Percentiles rank a stretch among this genome's conserved stretches.
Evolutionary conservation across 2,797 vertebrate genomes (phyloP).

Genomic region (Sebastes umbrosus): DNA sequence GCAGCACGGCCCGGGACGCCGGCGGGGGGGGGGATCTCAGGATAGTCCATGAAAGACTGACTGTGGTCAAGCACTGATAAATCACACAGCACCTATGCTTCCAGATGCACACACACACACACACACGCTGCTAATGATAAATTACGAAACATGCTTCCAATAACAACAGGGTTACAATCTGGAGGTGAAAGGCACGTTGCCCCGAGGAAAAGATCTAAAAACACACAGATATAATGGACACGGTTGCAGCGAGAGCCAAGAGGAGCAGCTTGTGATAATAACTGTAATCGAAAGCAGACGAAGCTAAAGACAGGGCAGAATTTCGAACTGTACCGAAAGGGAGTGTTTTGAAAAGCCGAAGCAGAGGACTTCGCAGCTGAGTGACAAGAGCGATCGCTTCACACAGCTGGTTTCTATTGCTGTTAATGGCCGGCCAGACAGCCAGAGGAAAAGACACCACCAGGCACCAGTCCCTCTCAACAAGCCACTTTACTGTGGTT

Average conservation of each 20-base stretch:
- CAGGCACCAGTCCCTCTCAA: constrained; percentile 56
- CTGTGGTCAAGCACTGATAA: constrained; percentile 62
- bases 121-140: constrained; percentile 40
- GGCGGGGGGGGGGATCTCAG: constrained; percentile 25
- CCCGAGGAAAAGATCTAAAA: constrained; percentile 60
- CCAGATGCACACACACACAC: neutral
- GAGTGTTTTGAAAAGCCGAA: constrained; percentile 64
- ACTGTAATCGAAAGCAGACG: constrained; percentile 79
- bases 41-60: constrained; percentile 52
- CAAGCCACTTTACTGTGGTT: constrained; percentile 56
- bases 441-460: constrained; percentile 55
- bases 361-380: constrained; percentile 62
- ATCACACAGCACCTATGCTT: constrained; percentile 18
- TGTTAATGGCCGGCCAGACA: constrained; percentile 45
- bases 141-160: constrained; percentile 64
- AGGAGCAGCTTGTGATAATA: constrained; percentile 81
- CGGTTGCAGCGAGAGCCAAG: constrained; percentile 42
- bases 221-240: constrained; percentile 44
- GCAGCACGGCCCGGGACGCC: constrained; percentile 23
- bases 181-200: constrained; percentile 62
- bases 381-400: constrained; percentile 57
- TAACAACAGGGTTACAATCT: constrained; percentile 68
- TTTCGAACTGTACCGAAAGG: constrained; percentile 59
- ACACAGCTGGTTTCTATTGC: constrained; percentile 78
- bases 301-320: constrained; percentile 61